These are phyloP conservation scores for Leptinotarsa lineolata DNA, from an alignment of 1,140 invertebrate genomes.

Conservation along the genomic window DNA sequence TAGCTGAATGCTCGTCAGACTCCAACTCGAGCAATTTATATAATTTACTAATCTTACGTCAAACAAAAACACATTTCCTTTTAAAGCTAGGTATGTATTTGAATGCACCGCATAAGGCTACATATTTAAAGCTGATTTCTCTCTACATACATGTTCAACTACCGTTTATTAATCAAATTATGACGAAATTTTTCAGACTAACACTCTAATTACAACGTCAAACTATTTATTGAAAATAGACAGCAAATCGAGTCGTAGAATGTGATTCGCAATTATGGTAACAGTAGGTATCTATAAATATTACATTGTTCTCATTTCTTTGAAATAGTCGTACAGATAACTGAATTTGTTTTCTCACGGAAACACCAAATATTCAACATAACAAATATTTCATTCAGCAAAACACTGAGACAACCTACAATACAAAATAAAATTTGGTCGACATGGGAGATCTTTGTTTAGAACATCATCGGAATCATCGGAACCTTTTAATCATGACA, in stretches of 20 bases:
- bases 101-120: conserved; percentile 19
- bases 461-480: too few relatives aligned
- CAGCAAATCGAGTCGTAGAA: background rate
- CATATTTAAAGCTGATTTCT: conserved; percentile 26
- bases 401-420: conserved; percentile 10
- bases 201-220: conserved; percentile 21
- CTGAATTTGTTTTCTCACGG: background rate
- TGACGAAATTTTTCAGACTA: background rate
- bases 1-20: background rate
- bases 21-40: background rate
- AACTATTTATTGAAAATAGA: background rate
- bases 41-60: background rate
- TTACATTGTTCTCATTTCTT: background rate
- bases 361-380: background rate
- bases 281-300: background rate
- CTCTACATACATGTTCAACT: conserved; percentile 8
- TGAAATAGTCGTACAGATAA: background rate
- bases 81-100: conserved; percentile 19
- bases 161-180: background rate
- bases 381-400: conserved; percentile 7
- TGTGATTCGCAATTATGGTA: background rate
- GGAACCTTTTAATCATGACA: too few relatives aligned
- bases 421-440: background rate
- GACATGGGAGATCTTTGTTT: too few relatives aligned
- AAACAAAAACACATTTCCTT: conserved; percentile 16